Evolutionary conservation across 2,797 vertebrate species (phyloP).

Genomic region (Pipistrellus pipistrellus): DNA sequence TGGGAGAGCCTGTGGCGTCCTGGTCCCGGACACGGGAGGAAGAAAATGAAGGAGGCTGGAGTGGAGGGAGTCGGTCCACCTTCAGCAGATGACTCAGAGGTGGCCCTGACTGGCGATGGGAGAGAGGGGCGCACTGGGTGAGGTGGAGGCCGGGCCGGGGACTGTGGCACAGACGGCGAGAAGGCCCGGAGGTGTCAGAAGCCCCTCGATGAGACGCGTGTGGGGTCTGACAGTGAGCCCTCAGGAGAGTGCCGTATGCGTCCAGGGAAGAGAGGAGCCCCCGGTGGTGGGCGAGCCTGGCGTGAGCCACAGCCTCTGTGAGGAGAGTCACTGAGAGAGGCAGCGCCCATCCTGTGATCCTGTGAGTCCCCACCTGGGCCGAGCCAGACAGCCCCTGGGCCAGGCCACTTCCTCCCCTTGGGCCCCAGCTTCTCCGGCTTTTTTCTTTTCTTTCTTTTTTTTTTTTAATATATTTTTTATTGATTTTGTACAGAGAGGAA

Average conservation of each 20-base stretch:
- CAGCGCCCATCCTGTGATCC: background rate
- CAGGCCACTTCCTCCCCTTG: background rate
- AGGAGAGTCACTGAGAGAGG: background rate
- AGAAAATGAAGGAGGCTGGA: background rate
- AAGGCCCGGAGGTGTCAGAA: too few relatives aligned
- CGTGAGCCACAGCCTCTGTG: too few relatives aligned
- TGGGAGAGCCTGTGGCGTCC: too few relatives aligned
- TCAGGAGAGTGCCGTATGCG: background rate
- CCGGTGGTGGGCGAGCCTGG: background rate
- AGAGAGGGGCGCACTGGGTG: background rate
- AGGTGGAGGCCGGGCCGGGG: background rate
- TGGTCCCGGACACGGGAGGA: background rate
- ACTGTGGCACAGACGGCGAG: background rate
- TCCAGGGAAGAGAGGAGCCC: too few relatives aligned
- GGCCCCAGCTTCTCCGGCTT: background rate
- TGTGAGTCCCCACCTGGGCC: too few relatives aligned
- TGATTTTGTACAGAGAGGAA: too few relatives aligned
- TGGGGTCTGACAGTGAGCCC: accelerated
- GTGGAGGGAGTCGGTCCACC: background rate
- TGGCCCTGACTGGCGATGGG: background rate
- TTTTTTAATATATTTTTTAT: too few relatives aligned
- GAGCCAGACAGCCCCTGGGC: background rate
- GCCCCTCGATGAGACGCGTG: background rate
- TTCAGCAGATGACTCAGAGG: background rate
- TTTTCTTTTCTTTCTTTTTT: too few relatives aligned